Evolutionary conservation across 2,888 invertebrate species (phyloP).

Genomic region (Drosophila rubida): DNA sequence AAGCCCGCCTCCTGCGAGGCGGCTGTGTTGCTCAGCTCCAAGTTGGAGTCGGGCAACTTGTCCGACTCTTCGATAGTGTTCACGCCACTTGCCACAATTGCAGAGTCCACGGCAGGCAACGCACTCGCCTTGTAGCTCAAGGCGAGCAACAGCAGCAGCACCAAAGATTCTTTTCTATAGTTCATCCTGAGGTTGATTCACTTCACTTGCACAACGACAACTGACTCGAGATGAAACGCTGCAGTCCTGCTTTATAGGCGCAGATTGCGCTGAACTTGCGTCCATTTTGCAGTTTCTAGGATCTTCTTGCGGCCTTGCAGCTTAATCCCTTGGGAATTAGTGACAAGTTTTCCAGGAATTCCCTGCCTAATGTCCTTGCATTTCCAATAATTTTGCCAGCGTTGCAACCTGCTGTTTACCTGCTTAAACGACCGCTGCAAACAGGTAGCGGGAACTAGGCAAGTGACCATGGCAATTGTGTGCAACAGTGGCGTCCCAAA

Average conservation of each 20-base stretch:
- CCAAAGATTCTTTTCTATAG: constrained; percentile 20
- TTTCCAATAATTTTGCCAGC: constrained; percentile 30
- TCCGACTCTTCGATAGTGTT: constrained; percentile 64
- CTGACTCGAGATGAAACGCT: not conserved
- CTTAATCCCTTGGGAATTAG: constrained; percentile 38
- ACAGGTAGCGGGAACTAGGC: constrained; percentile 18
- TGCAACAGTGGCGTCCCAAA: constrained; percentile 47
- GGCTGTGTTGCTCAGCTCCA: constrained; percentile 12
- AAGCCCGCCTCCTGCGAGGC: constrained; percentile 17
- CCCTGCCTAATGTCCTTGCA: constrained; percentile 16
- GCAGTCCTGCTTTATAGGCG: constrained; percentile 39
- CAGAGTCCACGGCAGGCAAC: constrained; percentile 60
- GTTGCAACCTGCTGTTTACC: constrained; percentile 20
- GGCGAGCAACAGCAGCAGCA: constrained; percentile 29
- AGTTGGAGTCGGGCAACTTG: constrained; percentile 51
- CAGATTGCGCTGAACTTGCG: not conserved
- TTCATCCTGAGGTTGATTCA: constrained; percentile 47
- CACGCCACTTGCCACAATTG: constrained; percentile 25
- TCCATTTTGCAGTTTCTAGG: constrained; percentile 18
- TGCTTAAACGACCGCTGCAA: not conserved
- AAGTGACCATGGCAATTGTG: constrained; percentile 31
- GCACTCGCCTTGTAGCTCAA: constrained; percentile 29
- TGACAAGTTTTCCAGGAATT: constrained; percentile 59
- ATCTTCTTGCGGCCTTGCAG: constrained; percentile 15
- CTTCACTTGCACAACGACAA: not conserved